A percentile compares a stretch with the other conserved stretches of the same genome.
phyloP scores from a whole-genome alignment of 2,888 invertebrate genomes.

The Marronus borbonicus region DNA sequence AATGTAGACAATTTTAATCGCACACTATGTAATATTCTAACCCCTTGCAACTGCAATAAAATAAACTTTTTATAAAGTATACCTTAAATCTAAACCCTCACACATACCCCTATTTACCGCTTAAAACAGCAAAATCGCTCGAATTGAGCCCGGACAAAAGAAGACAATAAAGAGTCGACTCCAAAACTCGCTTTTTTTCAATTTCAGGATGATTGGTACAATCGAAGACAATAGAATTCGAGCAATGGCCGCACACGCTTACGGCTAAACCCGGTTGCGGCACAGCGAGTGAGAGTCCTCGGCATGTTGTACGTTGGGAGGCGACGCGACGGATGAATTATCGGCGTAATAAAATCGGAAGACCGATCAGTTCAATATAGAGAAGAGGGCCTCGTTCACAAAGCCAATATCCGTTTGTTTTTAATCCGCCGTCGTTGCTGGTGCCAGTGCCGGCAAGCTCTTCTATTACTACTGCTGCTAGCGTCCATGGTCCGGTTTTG shows the following conservation, averaged over 20 bases:
- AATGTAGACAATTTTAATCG: too few relatives aligned
- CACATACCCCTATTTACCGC: too few relatives aligned
- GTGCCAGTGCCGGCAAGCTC: background rate
- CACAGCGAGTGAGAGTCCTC: too few relatives aligned
- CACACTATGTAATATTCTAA: too few relatives aligned
- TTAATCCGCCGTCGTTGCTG: slow-evolving; percentile 40
- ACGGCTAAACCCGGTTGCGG: slow-evolving; percentile 14
- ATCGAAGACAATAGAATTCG: slow-evolving; percentile 20
- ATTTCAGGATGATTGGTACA: slow-evolving; percentile 5
- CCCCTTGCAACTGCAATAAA: too few relatives aligned
- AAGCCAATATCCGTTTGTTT: slow-evolving; percentile 45
- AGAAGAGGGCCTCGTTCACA: slow-evolving; percentile 12
- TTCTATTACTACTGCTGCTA: background rate
- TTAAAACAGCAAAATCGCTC: too few relatives aligned
- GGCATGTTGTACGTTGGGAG: slow-evolving; percentile 12
- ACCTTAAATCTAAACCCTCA: too few relatives aligned
- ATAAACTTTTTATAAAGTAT: too few relatives aligned
- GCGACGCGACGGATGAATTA: slow-evolving; percentile 34
- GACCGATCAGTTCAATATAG: slow-evolving; percentile 46
- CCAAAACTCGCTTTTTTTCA: background rate
- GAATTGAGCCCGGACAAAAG: background rate
- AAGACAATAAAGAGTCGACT: background rate
- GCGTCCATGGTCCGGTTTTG: background rate
- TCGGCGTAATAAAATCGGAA: slow-evolving; percentile 41
- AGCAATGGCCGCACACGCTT: background rate